Percentiles rank a stretch among this genome's conserved stretches.
Conservation (phyloP, 2,888 invertebrate genomes). For the Zaprionus obscuricornis region DNA sequence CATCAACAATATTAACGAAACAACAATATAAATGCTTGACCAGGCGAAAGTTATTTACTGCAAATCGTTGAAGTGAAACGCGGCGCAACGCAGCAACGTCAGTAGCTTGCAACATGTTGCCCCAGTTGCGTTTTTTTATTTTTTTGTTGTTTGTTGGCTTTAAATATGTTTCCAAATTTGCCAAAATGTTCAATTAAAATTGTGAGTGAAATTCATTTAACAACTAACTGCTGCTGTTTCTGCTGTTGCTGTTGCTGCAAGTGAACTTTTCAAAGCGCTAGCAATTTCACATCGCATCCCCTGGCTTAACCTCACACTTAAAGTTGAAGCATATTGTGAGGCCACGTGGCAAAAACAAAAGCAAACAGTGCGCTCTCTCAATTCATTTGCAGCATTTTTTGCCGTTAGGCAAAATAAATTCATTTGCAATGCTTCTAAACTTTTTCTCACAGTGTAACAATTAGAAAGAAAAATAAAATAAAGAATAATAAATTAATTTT, state of each 20-base stretch:
- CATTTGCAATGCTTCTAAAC: no score
- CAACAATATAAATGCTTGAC: constrained; percentile 42
- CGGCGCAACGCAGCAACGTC: constrained; percentile 4
- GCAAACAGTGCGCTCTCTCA: no score
- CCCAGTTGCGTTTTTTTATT: no score
- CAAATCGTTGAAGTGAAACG: constrained; percentile 64
- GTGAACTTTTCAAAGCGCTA: constrained; percentile 51
- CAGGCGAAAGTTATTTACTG: constrained; percentile 73
- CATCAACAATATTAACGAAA: constrained; percentile 3
- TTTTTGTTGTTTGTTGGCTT: constrained; percentile 41
- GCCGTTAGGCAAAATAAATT: no score
- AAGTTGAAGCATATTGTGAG: constrained; percentile 34
- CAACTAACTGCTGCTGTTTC: constrained; percentile 54
- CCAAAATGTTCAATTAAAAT: constrained; percentile 66
- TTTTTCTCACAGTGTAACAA: no score
- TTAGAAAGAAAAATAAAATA: no score
- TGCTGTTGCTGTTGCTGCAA: no score
- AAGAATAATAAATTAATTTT: no score
- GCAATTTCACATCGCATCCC: not conserved
- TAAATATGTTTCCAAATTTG: constrained; percentile 40
- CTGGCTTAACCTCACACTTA: not conserved
- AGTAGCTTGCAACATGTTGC: constrained; percentile 38
- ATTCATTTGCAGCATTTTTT: no score
- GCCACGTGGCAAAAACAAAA: no score
- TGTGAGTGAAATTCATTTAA: constrained; percentile 54